These are phyloP conservation scores for Indicator maculatus DNA, from an alignment of 2,113 vertebrate species.

Conservation along the genomic window DNA sequence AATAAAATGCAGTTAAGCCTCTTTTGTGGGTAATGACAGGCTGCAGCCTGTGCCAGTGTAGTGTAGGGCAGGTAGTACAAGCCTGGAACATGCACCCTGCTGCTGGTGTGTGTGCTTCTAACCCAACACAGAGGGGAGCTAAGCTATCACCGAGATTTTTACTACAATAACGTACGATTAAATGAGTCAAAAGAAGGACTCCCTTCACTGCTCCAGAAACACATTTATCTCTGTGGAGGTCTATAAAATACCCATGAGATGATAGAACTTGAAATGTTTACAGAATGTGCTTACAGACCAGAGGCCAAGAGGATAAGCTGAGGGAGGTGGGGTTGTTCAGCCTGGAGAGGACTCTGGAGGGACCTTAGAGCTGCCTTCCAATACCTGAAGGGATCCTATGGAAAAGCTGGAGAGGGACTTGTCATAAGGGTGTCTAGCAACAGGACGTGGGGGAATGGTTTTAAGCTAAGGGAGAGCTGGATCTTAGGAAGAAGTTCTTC, in stretches of 20 bases:
- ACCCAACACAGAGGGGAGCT: not conserved
- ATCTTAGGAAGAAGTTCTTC: too few species aligned
- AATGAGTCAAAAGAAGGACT: not conserved
- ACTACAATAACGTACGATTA: not conserved
- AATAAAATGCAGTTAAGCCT: not conserved
- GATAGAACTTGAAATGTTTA: not conserved
- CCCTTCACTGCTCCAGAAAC: not conserved
- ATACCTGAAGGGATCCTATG: too few species aligned
- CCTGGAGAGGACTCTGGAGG: too few species aligned
- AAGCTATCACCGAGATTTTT: not conserved
- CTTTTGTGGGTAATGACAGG: not conserved
- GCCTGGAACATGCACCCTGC: not conserved
- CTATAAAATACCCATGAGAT: not conserved
- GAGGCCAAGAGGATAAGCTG: not conserved
- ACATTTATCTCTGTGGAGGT: not conserved
- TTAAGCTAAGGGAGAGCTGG: too few species aligned
- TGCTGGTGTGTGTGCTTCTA: not conserved
- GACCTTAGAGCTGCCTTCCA: too few species aligned
- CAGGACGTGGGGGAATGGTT: too few species aligned
- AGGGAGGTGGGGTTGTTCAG: too few species aligned
- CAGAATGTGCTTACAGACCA: not conserved
- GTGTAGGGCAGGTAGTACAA: not conserved
- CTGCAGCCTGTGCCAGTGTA: not conserved
- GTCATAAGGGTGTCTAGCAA: too few species aligned
- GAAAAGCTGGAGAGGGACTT: too few species aligned